Conservation (phyloP, 2,888 invertebrate species). For the Pyralis farinalis region DNA sequence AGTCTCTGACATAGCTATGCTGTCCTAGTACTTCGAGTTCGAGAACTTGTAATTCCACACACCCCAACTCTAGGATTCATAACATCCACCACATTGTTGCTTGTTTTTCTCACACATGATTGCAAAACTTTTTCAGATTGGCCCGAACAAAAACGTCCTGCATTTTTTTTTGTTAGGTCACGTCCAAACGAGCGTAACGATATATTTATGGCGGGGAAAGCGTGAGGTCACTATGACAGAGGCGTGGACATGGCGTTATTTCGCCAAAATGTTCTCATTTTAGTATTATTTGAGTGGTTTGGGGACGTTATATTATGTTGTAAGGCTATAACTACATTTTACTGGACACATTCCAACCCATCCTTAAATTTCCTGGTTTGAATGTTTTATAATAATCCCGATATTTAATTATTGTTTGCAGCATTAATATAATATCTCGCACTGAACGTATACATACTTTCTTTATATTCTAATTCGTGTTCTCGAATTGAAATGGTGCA, state of each 20-base stretch:
- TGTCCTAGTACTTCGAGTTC: too few relatives aligned
- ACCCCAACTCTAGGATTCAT: constrained; percentile 13
- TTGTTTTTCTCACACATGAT: constrained; percentile 57
- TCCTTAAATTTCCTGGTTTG: background rate
- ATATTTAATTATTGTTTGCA: background rate
- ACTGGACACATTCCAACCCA: constrained; percentile 9
- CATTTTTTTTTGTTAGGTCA: constrained; percentile 45
- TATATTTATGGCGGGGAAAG: constrained; percentile 55
- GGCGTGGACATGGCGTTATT: constrained; percentile 42
- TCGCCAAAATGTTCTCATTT: constrained; percentile 33
- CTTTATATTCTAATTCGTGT: too few relatives aligned
- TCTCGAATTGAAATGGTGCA: too few relatives aligned
- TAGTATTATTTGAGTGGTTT: constrained; percentile 38
- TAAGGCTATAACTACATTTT: constrained; percentile 28
- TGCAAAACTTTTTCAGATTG: constrained; percentile 56
- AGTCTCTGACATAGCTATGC: too few relatives aligned
- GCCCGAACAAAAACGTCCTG: constrained; percentile 46
- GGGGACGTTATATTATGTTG: constrained; percentile 27
- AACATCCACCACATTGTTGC: constrained; percentile 33
- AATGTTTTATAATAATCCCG: background rate
- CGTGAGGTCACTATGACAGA: constrained; percentile 31
- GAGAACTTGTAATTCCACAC: too few relatives aligned
- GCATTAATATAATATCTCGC: background rate
- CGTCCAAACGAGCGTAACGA: constrained; percentile 50
- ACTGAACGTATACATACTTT: background rate